Conservation (phyloP, 1,140 invertebrate genomes). For the Lepidurus packardi region DNA sequence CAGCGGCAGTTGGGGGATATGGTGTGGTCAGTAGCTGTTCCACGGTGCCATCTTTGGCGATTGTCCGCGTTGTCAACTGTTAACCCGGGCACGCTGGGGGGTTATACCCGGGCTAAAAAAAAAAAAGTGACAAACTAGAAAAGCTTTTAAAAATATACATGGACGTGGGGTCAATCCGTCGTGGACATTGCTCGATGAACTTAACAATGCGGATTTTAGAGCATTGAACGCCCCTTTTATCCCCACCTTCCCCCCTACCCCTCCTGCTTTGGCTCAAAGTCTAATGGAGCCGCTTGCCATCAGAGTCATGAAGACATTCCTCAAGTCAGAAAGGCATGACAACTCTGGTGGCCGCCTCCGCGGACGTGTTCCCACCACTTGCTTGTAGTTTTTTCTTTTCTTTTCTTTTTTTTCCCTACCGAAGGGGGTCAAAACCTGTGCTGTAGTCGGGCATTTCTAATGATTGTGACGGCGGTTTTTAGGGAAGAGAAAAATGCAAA, state of each 20-base stretch:
- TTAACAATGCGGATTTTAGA: background rate
- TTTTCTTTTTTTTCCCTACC: background rate
- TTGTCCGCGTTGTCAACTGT: background rate
- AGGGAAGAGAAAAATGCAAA: conserved; percentile 14
- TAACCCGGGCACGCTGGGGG: conserved; percentile 1
- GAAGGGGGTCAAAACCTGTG: background rate
- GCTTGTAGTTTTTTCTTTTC: background rate
- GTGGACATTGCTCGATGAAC: conserved; percentile 13
- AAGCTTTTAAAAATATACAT: background rate
- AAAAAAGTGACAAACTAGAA: background rate
- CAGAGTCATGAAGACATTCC: conserved; percentile 21
- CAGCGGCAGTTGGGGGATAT: background rate
- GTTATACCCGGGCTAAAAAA: background rate
- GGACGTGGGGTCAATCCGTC: background rate
- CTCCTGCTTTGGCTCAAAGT: conserved; percentile 3
- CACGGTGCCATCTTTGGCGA: conserved; percentile 11
- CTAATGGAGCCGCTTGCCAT: conserved; percentile 20
- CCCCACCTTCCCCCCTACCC: background rate
- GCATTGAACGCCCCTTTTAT: background rate
- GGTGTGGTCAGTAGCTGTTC: background rate
- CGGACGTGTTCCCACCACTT: conserved; percentile 13
- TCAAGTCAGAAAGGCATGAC: conserved; percentile 13
- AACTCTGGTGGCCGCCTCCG: conserved; percentile 17
- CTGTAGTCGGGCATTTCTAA: background rate
- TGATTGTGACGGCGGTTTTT: conserved; percentile 13